Evolutionary conservation across 1,140 invertebrate genomes (phyloP).

Genomic region (Sitophilus oryzae): DNA sequence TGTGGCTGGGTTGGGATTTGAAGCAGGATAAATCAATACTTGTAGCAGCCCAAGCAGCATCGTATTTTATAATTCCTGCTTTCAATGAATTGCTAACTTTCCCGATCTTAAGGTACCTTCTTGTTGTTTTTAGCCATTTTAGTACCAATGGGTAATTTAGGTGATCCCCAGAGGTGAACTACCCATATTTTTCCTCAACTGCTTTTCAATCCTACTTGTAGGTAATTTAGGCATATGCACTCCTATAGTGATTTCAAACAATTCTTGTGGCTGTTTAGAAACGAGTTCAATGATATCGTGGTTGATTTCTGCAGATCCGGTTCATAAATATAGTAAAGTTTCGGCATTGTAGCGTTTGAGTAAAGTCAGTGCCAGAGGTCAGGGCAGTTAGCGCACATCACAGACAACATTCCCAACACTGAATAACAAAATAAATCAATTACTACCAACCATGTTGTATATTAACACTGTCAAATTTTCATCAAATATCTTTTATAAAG

Average conservation of each 20-base stretch:
- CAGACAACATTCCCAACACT: constrained; percentile 88
- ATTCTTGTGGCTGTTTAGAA: constrained; percentile 85
- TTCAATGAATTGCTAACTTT: too few relatives aligned
- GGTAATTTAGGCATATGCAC: constrained; percentile 91
- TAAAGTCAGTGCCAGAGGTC: constrained; percentile 83
- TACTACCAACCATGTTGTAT: too few relatives aligned
- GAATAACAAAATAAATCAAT: constrained; percentile 1
- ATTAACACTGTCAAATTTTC: too few relatives aligned
- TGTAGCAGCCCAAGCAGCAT: too few relatives aligned
- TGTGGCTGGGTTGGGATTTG: too few relatives aligned
- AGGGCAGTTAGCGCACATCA: constrained; percentile 92
- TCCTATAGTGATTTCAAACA: constrained; percentile 95
- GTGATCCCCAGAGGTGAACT: too few relatives aligned
- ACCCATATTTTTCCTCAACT: not conserved
- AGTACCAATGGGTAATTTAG: too few relatives aligned
- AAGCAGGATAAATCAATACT: too few relatives aligned
- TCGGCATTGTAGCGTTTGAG: constrained; percentile 93
- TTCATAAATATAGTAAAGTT: constrained; percentile 85
- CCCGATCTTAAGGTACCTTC: too few relatives aligned
- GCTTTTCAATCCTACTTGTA: constrained; percentile 38
- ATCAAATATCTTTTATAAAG: too few relatives aligned
- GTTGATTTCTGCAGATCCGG: constrained; percentile 68
- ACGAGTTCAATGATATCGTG: constrained; percentile 69
- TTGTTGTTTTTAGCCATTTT: too few relatives aligned
- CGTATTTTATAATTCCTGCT: too few relatives aligned